Evolutionary conservation across 2,797 vertebrate species (phyloP), one percentile per base, ranked within the genome.

Genomic region (Sphenodon punctatus): DNA sequence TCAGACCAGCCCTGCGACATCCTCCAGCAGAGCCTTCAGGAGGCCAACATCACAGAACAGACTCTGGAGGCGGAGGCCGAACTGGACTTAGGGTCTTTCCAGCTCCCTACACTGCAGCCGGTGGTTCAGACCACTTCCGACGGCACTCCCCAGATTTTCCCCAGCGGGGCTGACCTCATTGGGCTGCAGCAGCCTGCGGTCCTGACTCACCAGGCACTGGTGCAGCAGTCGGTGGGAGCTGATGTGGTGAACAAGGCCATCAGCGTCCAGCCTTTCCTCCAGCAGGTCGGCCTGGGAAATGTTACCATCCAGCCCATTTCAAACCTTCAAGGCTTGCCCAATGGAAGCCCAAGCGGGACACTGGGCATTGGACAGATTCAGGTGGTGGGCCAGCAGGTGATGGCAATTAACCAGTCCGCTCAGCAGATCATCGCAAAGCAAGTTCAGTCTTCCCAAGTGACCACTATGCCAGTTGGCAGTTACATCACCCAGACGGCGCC

Each of bases 31-130:
- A 99, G 98, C 90, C 93, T 99, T 84, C 98, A 98, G 2, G 98
- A 99, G 92, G 98, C 98, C 81, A 99, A 99, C 94, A 99, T 99
- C 95, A 99, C 98, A 0, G 98, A 99, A 90, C 98, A 99, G 93
- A 99, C 98, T 3, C 89, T 99, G 78, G 98, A 99, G 91, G 98
- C 98, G 0, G 98, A 99, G 65, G 98, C 97, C 0, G 98, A 99
- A 91, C 95, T 99, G 95, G 98, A 99, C 88, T 95, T 99, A 96
- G 97, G 97, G 36, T 97, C 98, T 70, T 99, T 99, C 89, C 98
- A 97, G 68, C 96, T 99, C 49, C 96, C 98, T n/a, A 95, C 96
- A 34, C 95, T 99, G 8, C 97, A 98, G 32, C 98, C 98, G 1
- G 97, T 98, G 27, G 97, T 97, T 38, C 97, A 97, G 56, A 91